Evolutionary conservation across 2,797 vertebrate genomes (phyloP), one percentile per base, ranked within the genome.

Genomic region (Scarus forsteni): DNA sequence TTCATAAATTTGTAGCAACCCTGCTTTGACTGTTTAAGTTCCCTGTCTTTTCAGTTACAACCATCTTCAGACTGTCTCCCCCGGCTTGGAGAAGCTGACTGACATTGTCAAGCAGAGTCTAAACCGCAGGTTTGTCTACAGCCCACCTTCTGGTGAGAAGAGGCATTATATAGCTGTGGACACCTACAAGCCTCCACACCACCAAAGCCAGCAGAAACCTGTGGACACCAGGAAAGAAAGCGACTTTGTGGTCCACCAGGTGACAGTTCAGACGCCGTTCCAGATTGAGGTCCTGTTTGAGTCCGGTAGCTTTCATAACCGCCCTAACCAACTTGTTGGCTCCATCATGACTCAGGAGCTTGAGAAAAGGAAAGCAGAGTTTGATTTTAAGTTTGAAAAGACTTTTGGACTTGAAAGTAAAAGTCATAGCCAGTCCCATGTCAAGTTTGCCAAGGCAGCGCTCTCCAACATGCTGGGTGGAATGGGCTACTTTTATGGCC

Each of bases 381-480:
- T 99, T 2, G 86, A 93, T 40, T 66, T 39, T 3, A 97, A 94
- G 72, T 99, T 99, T 10, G 96, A 97, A 83, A 89, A 88, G 56
- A 93, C 89, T 0, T 99, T 99, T 12, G 82, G 84, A 8, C 93
- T 99, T 43, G 85, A 88, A 42, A 75, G 83, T 5, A 97, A 95
- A 60, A 94, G 93, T 11, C 95, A 93, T 67, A 86, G 88, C 0
- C 75, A 66, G 0, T 74, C 88, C 0, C 93, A 97, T 34, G 87
- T 95, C 9, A 92, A 90, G 74, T 96, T 99, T 16, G 95, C 93
- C 71, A 95, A 94, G 77, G 95, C 95, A 0, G 95, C 96, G 0
- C 94, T 99, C 66, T 97, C 97, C 61, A 97, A 97, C 83, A 95
- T 97, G 92, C 88, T 99, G 72, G 98, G 98, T 0, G 96, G 98